These are phyloP conservation scores for Anthopleura xanthogrammica DNA, from an alignment of 92 coral and sea anemone species.

Conservation along the genomic window DNA sequence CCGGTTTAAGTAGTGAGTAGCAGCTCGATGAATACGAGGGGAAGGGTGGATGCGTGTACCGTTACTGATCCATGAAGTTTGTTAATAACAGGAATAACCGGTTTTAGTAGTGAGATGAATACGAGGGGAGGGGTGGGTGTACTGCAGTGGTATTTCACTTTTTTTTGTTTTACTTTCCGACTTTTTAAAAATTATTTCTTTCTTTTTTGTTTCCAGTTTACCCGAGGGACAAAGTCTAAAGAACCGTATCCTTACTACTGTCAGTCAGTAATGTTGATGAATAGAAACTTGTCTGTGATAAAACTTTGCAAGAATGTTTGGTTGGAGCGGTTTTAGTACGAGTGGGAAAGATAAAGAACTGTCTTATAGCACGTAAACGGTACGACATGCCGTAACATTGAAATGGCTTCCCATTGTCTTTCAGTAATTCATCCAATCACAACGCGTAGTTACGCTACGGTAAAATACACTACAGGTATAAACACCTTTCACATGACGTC, in stretches of 20 bases:
- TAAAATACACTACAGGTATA: too few species aligned
- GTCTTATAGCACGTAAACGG: too few species aligned
- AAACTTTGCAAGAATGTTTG: too few species aligned
- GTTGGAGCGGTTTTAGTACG: too few species aligned
- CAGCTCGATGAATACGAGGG: conserved; percentile 3
- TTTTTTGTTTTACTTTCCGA: background rate
- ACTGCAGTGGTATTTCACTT: background rate
- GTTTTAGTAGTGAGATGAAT: conserved; percentile 23
- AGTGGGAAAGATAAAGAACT: too few species aligned
- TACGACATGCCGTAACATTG: too few species aligned
- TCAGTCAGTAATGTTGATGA: background rate
- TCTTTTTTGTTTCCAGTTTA: conserved; percentile 46
- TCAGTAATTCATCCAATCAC: too few species aligned
- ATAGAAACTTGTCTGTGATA: too few species aligned
- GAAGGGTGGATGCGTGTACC: background rate
- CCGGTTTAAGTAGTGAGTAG: conserved; percentile 94
- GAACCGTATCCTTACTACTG: conserved; percentile 70
- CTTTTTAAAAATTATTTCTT: background rate
- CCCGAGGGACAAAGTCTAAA: conserved; percentile 98
- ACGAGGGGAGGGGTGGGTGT: background rate
- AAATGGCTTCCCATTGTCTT: too few species aligned
- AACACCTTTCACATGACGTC: too few species aligned
- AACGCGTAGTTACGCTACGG: too few species aligned
- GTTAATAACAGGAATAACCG: conserved; percentile 3
- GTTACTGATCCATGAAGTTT: background rate